Base-by-base conservation (phyloP, 2,888 invertebrate species). In the Sturmia bella region DNA sequence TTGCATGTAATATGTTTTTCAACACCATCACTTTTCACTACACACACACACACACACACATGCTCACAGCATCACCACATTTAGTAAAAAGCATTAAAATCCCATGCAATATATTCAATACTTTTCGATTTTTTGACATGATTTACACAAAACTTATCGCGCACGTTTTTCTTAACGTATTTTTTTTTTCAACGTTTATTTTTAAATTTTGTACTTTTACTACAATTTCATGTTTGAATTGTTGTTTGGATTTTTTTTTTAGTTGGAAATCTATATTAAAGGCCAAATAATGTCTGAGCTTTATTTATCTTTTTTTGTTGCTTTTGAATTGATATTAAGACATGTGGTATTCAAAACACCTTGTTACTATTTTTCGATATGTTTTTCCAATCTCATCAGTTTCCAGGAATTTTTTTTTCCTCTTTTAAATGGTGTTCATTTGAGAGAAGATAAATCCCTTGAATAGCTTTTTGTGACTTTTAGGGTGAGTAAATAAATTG, bases 91-190 rank as follows among this genome's bases (percentile, higher is more conserved):
- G 17, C 61, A 57, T 41, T 19, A 48, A 48, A 74, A 11, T 39
- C 11, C 56, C 41, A 75, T 76, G 66, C 75, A 77, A 64, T 75
- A 81, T 80, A 82, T 82, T 84, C 82, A 82, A 80, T 83, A 83
- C 83, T 17, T 27, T 69, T 83, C 80, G 82, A 75, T 78, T 75
- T 32, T 81, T 84, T 88, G 89, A 89, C 89, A 86, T 89, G 89
- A 89, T 89, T 89, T 89, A 89, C 89, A 89, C 88, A 88, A 86
- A 85, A 77, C 84, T 86, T 84, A 84, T 86, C 87, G 88, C 86
- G 87, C 89, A 89, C 88, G 87, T 87, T 89, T 89, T 88, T 76
- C 68, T 43, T 13, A 85, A 85, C 85, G 87, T 84, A 85, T 85
- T 85, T 87, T 86, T 87, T 86, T 32, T 37, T 37, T 39, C 32